Evolutionary conservation across 2,113 vertebrate species (phyloP).

Genomic region (Oreotrochilus melanogaster): DNA sequence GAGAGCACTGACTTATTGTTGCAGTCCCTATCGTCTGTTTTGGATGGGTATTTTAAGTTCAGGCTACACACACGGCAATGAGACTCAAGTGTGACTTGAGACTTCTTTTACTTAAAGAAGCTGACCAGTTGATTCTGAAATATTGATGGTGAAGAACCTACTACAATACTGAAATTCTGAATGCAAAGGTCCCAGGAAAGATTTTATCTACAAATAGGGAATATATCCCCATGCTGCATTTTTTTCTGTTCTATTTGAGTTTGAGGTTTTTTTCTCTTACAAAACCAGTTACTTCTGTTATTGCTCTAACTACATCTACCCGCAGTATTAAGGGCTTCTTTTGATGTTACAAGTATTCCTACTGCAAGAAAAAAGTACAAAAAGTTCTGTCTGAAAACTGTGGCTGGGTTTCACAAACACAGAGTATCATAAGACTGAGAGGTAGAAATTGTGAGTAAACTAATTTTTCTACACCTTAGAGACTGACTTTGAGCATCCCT

Average conservation of each 20-base stretch:
- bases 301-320: background rate
- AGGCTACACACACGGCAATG: background rate
- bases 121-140: background rate
- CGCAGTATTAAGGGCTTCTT: background rate
- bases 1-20: background rate
- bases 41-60: background rate
- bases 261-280: background rate
- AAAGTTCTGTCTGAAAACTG: background rate
- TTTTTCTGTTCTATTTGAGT: background rate
- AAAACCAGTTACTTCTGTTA: background rate
- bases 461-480: background rate
- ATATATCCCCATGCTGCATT: background rate
- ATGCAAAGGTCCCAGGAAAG: background rate
- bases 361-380: background rate
- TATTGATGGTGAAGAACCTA: background rate
- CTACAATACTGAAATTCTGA: background rate
- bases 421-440: background rate
- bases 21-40: background rate
- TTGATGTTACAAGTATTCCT: background rate
- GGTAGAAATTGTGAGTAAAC: background rate
- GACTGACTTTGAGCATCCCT: background rate
- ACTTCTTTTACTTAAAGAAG: background rate
- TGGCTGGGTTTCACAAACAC: background rate
- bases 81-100: background rate
- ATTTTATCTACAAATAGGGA: background rate